These are phyloP conservation scores for Magallana ariakensis DNA, from an alignment of 1,140 invertebrate genomes.

Conservation along the genomic window DNA sequence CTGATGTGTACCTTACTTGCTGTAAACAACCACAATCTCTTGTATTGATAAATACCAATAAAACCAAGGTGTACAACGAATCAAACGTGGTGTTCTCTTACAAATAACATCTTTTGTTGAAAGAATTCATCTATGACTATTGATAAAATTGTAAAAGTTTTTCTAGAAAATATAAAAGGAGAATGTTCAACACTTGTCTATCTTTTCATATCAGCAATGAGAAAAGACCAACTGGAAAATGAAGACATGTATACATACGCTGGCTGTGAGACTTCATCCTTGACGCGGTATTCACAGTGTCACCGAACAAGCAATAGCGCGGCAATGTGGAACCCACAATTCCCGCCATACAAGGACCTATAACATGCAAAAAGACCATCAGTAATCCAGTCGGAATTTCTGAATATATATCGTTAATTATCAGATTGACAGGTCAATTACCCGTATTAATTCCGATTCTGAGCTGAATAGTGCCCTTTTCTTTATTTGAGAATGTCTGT, in stretches of 20 bases:
- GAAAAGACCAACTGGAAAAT: no score
- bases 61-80: no score
- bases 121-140: no score
- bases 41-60: no score
- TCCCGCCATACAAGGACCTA: conserved; percentile 73
- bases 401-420: no score
- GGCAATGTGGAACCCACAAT: conserved; percentile 73
- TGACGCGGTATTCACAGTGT: conserved; percentile 66
- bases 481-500: conserved; percentile 55
- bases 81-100: no score
- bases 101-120: no score
- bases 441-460: conserved; percentile 72
- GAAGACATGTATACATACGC: conserved; percentile 1
- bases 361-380: conserved; percentile 46
- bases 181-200: no score
- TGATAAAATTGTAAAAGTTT: no score
- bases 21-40: neutral
- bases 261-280: conserved; percentile 68
- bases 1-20: conserved; percentile 42
- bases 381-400: no score
- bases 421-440: conserved; percentile 19
- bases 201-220: no score
- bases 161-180: no score
- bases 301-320: conserved; percentile 73
- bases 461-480: conserved; percentile 60